phyloP scores from a whole-genome alignment of 2,888 invertebrate species.

The Phaedon cochleariae region DNA sequence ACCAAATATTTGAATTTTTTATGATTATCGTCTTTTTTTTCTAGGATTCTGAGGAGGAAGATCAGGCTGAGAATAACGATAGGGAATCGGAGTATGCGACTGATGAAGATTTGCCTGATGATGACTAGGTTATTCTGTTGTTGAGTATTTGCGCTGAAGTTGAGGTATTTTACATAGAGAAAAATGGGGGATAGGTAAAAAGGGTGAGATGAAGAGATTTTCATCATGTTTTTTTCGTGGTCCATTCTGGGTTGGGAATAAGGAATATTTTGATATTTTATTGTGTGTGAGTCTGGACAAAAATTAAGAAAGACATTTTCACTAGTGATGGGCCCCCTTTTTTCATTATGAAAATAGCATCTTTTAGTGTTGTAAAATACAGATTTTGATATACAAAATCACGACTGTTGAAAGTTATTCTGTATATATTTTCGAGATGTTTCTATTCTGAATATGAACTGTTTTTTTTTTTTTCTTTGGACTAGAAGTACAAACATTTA shows the following conservation, averaged over 20 bases:
- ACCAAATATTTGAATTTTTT: too few species aligned
- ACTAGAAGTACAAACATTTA: background rate
- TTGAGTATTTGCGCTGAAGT: background rate
- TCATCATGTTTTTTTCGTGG: too few species aligned
- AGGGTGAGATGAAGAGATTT: too few species aligned
- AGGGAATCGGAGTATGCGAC: slow-evolving; percentile 75
- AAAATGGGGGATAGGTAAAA: too few species aligned
- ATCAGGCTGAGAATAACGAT: slow-evolving; percentile 68
- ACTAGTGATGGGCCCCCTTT: background rate
- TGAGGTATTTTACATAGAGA: too few species aligned
- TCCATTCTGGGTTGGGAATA: too few species aligned
- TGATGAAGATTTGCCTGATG: slow-evolving; percentile 72
- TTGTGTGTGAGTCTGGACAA: too few species aligned
- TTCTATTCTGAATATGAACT: background rate
- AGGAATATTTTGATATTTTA: too few species aligned
- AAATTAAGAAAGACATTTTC: too few species aligned
- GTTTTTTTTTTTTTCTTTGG: background rate
- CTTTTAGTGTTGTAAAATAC: background rate
- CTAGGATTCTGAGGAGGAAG: slow-evolving; percentile 81
- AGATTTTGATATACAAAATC: background rate
- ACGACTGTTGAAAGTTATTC: background rate
- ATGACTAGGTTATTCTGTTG: slow-evolving; percentile 42
- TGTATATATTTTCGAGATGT: background rate
- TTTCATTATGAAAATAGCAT: background rate
- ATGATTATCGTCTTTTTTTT: background rate